These are phyloP conservation scores for Psittacula cyanocephala DNA, from an alignment of 2,113 vertebrate genomes.

Conservation along the genomic window DNA sequence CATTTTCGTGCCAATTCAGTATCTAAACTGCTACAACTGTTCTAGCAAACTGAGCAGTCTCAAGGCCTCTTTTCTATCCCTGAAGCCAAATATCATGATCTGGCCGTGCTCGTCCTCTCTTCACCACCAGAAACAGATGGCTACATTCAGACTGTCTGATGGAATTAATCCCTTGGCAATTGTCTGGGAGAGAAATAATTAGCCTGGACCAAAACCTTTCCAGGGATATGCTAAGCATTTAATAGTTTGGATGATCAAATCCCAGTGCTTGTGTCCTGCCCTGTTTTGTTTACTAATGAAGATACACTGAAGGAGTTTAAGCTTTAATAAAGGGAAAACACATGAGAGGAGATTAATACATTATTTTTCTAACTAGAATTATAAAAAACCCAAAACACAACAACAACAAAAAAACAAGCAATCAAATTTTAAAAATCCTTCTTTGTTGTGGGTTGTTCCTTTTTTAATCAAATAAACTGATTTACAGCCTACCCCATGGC, in stretches of 20 bases:
- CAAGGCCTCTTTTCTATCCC: neutral
- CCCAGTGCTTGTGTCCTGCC: neutral
- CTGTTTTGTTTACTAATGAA: neutral
- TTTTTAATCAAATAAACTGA: neutral
- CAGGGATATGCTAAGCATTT: neutral
- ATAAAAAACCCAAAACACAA: fast-evolving
- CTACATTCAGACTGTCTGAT: neutral
- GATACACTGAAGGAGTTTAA: too few relatives aligned
- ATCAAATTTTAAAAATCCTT: neutral
- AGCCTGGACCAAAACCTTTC: neutral
- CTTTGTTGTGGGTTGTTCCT: neutral
- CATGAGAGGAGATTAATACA: neutral
- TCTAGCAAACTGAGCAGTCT: neutral
- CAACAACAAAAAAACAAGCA: neutral
- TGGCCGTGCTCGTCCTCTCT: neutral
- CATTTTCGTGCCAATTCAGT: neutral
- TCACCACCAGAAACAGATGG: neutral
- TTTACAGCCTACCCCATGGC: neutral
- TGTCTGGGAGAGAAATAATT: neutral
- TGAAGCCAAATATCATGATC: neutral
- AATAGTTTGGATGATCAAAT: neutral
- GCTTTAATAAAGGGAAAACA: neutral
- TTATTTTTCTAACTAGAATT: neutral
- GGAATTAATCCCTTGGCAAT: neutral
- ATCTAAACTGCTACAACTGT: neutral